Conservation (phyloP, 2,113 vertebrate species). For the Archilochus colubris region DNA sequence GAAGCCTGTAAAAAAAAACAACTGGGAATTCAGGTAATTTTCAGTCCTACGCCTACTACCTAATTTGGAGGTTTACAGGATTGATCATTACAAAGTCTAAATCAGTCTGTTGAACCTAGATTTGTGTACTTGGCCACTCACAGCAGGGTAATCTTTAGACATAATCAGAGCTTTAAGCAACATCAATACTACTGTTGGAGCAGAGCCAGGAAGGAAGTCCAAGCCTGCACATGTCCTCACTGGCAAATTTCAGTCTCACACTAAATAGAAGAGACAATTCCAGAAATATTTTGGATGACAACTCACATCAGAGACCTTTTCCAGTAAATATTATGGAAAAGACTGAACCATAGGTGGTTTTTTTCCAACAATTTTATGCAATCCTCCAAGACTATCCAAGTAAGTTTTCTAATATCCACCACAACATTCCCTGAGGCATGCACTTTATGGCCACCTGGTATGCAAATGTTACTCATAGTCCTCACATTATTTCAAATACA, state of each 20-base stretch:
- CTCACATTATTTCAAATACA: background rate
- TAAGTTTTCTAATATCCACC: background rate
- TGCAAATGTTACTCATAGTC: background rate
- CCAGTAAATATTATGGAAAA: background rate
- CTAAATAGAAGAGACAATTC: background rate
- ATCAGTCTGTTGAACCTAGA: background rate
- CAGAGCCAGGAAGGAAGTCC: background rate
- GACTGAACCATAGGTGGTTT: background rate
- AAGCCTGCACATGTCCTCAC: background rate
- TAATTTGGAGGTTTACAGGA: background rate
- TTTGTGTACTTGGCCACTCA: background rate
- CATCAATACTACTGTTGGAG: background rate
- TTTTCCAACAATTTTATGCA: background rate
- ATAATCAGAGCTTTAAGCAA: background rate
- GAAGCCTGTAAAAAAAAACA: background rate
- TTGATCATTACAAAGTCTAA: background rate
- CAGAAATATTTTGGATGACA: background rate
- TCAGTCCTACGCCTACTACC: background rate
- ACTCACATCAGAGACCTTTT: background rate
- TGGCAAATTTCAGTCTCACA: background rate
- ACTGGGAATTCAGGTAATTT: background rate
- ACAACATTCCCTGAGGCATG: too few relatives aligned
- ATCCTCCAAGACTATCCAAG: background rate
- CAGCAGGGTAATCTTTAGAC: background rate
- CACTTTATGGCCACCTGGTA: background rate